phyloP scores from a whole-genome alignment of 23 tunicate genomes.

The Styela clava region DNA sequence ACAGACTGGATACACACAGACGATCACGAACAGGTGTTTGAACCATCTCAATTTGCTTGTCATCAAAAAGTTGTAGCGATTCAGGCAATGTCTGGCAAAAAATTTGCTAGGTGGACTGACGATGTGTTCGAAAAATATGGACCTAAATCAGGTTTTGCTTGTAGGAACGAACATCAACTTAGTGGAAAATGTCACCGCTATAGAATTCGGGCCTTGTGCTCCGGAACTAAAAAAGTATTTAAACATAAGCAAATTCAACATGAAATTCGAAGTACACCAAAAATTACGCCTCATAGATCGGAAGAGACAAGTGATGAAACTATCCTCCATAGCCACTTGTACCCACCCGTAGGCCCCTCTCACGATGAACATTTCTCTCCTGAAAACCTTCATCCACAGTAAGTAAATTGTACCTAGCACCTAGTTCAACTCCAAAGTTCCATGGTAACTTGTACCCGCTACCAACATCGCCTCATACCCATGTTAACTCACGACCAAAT shows the following conservation, averaged over 20 bases:
- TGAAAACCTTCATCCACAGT: too few species aligned
- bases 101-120: slow-evolving; percentile 49
- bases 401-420: too few species aligned
- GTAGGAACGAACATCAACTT: slow-evolving; percentile 51
- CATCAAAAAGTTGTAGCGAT: neutral
- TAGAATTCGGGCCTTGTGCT: slow-evolving; percentile 70
- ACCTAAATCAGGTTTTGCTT: slow-evolving; percentile 39
- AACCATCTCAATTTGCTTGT: neutral
- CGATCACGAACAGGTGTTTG: neutral
- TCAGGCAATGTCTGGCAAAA: neutral
- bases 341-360: neutral
- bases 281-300: too few species aligned
- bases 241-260: too few species aligned
- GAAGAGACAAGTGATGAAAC: too few species aligned
- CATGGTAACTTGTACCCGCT: too few species aligned
- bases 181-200: slow-evolving; percentile 50
- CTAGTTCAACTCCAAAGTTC: too few species aligned
- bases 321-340: neutral
- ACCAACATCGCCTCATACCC: too few species aligned
- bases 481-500: too few species aligned
- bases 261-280: too few species aligned
- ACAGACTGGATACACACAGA: neutral
- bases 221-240: neutral
- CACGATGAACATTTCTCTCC: neutral
- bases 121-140: slow-evolving; percentile 70